These are phyloP conservation scores for Calameuta idolon DNA, from an alignment of 2,888 invertebrate species.

Conservation along the genomic window DNA sequence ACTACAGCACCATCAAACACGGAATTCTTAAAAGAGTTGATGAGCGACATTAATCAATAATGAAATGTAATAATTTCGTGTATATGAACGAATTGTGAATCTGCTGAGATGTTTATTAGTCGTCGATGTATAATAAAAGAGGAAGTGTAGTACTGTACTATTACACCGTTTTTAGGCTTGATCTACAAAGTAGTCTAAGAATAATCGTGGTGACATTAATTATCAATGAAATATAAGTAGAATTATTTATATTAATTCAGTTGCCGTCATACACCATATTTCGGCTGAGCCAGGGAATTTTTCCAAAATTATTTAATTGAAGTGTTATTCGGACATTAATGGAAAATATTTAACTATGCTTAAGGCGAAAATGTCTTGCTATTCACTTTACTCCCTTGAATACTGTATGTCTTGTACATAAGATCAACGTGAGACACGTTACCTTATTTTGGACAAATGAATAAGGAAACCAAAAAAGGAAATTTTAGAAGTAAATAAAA, in stretches of 20 bases:
- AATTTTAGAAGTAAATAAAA: not conserved
- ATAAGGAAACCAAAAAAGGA: not conserved
- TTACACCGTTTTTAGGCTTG: not conserved
- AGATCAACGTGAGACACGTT: not conserved
- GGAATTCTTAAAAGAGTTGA: conserved; percentile 63
- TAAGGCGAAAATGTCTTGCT: not conserved
- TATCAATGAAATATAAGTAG: not conserved
- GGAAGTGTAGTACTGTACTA: not conserved
- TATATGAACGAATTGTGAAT: not conserved
- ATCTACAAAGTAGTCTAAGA: not conserved
- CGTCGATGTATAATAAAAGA: not conserved
- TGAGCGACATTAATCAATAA: conserved; percentile 34
- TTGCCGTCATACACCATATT: not conserved
- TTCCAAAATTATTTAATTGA: not conserved
- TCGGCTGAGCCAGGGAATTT: not conserved
- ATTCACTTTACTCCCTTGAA: too few species aligned
- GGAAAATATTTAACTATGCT: not conserved
- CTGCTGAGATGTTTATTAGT: not conserved
- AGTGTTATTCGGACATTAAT: not conserved
- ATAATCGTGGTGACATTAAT: not conserved
- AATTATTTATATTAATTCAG: not conserved
- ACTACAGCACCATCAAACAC: conserved; percentile 73
- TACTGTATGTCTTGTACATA: not conserved
- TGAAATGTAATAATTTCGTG: not conserved
- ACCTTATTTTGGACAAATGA: not conserved